A percentile compares a stretch with the other conserved stretches of the same genome.
phyloP scores from a whole-genome alignment of 37 sponge, comb jelly and placozoan species.

The Agelas oroides region DNA sequence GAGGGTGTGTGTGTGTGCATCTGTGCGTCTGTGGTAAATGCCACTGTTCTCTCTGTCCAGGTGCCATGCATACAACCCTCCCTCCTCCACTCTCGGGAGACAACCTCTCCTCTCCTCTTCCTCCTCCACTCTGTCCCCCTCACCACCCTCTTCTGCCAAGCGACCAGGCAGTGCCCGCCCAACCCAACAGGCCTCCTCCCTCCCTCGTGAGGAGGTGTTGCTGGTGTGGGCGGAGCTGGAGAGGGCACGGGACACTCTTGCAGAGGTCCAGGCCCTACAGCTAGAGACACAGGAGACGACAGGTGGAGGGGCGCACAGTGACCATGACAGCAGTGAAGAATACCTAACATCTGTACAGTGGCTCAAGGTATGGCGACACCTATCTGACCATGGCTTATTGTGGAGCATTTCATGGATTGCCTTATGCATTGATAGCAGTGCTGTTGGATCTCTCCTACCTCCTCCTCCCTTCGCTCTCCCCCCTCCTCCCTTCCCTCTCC shows the following conservation, averaged over 20 bases:
- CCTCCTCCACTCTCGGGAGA: background rate
- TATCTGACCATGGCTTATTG: too few species aligned
- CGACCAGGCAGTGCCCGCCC: constrained; percentile 18
- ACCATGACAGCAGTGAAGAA: constrained; percentile 24
- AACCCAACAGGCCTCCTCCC: background rate
- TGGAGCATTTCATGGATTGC: too few species aligned
- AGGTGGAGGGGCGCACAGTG: background rate
- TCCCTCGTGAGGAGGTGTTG: constrained; percentile 46
- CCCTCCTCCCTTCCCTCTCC: too few species aligned
- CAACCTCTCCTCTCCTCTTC: constrained; percentile 23
- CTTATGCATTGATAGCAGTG: too few species aligned
- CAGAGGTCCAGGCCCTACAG: constrained; percentile 82
- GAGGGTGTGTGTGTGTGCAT: background rate
- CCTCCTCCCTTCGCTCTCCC: too few species aligned
- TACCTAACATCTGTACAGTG: constrained; percentile 77
- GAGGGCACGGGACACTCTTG: constrained; percentile 60
- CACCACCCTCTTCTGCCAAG: background rate
- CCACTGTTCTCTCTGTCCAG: background rate
- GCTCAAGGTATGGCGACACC: constrained; percentile 63
- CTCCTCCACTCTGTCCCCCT: background rate
- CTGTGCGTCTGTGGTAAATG: background rate
- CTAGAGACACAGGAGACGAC: background rate
- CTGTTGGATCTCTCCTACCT: too few species aligned
- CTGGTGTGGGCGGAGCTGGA: constrained; percentile 75
- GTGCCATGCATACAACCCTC: constrained; percentile 2